Evolutionary conservation across 2,797 vertebrate species (phyloP), one percentile per base, ranked within the genome.

Genomic region (Chaenodraco wilsoni): DNA sequence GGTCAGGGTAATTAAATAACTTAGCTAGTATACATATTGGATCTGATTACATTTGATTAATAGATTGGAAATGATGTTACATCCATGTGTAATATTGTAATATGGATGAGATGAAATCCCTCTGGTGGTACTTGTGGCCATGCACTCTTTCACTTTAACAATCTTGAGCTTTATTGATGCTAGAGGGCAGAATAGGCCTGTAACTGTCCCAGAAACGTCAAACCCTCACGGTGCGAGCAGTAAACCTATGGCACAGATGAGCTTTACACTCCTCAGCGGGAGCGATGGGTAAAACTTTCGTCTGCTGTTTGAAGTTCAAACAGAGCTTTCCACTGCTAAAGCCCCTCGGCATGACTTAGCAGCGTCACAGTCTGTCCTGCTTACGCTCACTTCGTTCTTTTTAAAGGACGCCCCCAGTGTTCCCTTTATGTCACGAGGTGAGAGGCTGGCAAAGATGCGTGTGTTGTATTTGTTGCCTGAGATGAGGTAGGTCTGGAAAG

Each of bases 401-500:
- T 65, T 63, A 79, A 75, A 60, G 62, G 21, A 21, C 6, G 77
- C 44, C 46, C 48, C 33, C 49, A 15, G 9, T 12, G 46, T 16
- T 68, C 16, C 49, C 15, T 70, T 69, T 15, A 66, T 23, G 41
- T 76, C 56, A 72, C 23, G 37, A 78, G 70, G 78, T 37, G 43
- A 70, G 50, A 69, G 41, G 50, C 58, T 51, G 31, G 52, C 63
- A n/a, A 65, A 72, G 75, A 37, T 37, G 33, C 6, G 33, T 37
- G 33, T 44, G 56, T 31, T 48, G 54, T 40, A 43, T 60, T 50
- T 68, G 59, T 63, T 50, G 19, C 67, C 68, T 45, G 23, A 31
- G 65, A 74, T 75, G 74, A 83, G 68, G 59, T 60, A 51, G 3
- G 45, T 23, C 31, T 88, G 88, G 84, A 91, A 93, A 91, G 71